Evolutionary conservation across 2,888 invertebrate genomes (phyloP), one percentile per base, ranked within the genome.

Genomic region (Stramonita haemastoma): DNA sequence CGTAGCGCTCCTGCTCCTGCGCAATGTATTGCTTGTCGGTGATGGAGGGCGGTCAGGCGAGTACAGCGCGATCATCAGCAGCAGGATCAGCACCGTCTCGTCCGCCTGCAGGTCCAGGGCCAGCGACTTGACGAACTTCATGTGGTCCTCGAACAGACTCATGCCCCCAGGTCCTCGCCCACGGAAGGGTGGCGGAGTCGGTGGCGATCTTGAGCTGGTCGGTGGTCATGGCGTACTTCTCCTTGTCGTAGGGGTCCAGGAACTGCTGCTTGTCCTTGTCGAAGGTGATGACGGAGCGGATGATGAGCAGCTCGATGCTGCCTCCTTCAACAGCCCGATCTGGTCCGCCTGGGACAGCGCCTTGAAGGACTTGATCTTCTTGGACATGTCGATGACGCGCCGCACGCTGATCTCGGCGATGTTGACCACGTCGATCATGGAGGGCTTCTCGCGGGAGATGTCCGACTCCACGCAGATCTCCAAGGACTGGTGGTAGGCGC

Each of bases 341-440:
- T 99, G 99, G 96, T 99, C 99, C 93, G 98, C 98, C 95, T 99
- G 98, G 94, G 98, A 98, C 97, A 99, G 98, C 94, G 98, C 98
- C 96, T 98, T 98, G 96, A 99, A 99, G 0, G 98, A 98, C 92
- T 95, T 95, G 90, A 95, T 96, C 93, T 96, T 96, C 94, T 97
- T 97, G 46, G 97, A 96, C 97, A 97, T 97, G 94, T 97, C 97
- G 87, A 97, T 97, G 56, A 97, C 96, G 89, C 99, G 97, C 90
- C 99, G 96, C 93, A 99, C 98, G 56, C 95, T 95, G 86, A 96
- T 93, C 93, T 96, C 96, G 86, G 96, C 96, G 89, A 96, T 95
- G 93, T 96, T 96, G 87, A 96, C 95, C 90, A 96, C 93, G 92
- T 96, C 96, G 29, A 93, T 93, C 93, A 96, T 93, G 91, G 94